Evolutionary conservation across 2,888 invertebrate species (phyloP).

Genomic region (Amaurobius ferox): DNA sequence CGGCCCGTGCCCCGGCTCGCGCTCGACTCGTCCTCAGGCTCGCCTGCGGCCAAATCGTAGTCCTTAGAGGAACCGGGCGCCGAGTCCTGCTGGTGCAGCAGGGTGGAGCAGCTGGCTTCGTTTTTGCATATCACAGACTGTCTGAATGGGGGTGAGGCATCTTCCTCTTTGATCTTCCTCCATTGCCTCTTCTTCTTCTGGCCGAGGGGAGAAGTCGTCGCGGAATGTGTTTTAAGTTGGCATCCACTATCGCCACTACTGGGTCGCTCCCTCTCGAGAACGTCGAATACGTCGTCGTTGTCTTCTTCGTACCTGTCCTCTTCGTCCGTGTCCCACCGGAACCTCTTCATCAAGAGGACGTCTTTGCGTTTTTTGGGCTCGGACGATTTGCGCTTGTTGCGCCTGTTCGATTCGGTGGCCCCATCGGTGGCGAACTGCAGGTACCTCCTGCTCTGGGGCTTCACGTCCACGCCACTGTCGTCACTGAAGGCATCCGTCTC

Average conservation of each 20-base stretch:
- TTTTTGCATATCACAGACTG: constrained; percentile 59
- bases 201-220: background rate
- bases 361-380: constrained; percentile 80
- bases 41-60: background rate
- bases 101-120: constrained; percentile 1
- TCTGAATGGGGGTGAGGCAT: constrained; percentile 24
- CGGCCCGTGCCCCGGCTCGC: constrained; percentile 81
- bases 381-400: constrained; percentile 84
- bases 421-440: too few species aligned
- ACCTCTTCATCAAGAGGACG: constrained; percentile 76
- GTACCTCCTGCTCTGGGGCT: background rate
- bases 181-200: constrained; percentile 27
- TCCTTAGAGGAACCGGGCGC: background rate
- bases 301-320: constrained; percentile 76
- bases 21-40: background rate
- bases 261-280: constrained; percentile 60
- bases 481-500: constrained; percentile 81
- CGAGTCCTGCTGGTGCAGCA: background rate
- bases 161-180: constrained; percentile 40
- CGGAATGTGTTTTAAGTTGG: background rate
- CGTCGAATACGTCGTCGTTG: constrained; percentile 46
- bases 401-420: constrained; percentile 78
- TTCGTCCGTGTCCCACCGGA: constrained; percentile 80
- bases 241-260: constrained; percentile 65
- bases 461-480: constrained; percentile 80